Percentiles rank a stretch among this genome's conserved stretches.
Evolutionary conservation across 1,140 invertebrate species (phyloP).

Genomic region (Leptinotarsa texana): DNA sequence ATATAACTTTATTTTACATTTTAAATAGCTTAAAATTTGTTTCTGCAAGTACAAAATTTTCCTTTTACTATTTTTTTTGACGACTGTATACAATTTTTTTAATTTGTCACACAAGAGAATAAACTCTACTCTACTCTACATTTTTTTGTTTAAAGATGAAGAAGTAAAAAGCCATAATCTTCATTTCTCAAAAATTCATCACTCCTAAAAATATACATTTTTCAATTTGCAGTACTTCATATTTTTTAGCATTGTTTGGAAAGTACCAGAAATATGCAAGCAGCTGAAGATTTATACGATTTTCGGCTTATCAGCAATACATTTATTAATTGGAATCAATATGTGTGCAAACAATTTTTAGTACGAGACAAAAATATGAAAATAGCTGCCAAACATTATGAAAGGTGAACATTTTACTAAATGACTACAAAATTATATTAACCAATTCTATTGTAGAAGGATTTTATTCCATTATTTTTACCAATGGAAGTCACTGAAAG

Average conservation of each 20-base stretch:
- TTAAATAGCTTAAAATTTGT: too few species aligned
- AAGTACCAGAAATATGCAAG: slow-evolving; percentile 51
- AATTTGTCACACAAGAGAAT: too few species aligned
- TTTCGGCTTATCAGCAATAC: slow-evolving; percentile 59
- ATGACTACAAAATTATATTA: background rate
- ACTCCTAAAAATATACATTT: too few species aligned
- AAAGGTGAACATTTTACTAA: slow-evolving; percentile 38
- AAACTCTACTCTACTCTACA: too few species aligned
- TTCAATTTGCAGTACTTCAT: background rate
- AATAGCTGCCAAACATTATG: slow-evolving; percentile 60
- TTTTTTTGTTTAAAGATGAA: too few species aligned
- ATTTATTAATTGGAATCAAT: slow-evolving; percentile 60
- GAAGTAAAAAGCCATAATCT: too few species aligned
- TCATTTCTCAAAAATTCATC: too few species aligned
- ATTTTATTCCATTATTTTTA: slow-evolving; percentile 65
- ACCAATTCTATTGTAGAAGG: slow-evolving; percentile 55
- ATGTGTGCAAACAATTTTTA: slow-evolving; percentile 54
- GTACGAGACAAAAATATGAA: slow-evolving; percentile 57
- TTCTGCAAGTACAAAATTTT: too few species aligned
- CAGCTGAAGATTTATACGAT: slow-evolving; percentile 66
- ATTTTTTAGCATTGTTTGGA: slow-evolving; percentile 40
- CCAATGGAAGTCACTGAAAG: slow-evolving; percentile 65
- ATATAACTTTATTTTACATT: too few species aligned
- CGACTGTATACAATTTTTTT: too few species aligned
- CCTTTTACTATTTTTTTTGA: too few species aligned